Conservation (phyloP, 92 coral and sea anemone species). For the Metridium senile region DNA sequence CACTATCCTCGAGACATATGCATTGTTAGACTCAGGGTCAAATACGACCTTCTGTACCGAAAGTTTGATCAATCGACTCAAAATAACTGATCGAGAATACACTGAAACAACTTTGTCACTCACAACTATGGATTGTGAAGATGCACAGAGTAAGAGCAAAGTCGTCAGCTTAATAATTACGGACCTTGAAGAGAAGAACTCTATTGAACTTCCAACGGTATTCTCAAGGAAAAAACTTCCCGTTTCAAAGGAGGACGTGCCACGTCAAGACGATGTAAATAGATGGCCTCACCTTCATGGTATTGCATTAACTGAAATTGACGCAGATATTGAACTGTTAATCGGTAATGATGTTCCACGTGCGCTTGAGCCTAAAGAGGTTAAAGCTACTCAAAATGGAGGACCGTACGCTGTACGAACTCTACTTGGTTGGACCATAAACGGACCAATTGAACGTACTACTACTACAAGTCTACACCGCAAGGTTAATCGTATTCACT, state of each 20-base stretch:
- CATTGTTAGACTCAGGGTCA: slow-evolving; percentile 56
- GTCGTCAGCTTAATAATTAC: slow-evolving; percentile 26
- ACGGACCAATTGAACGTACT: slow-evolving; percentile 30
- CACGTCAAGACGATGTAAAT: slow-evolving; percentile 37
- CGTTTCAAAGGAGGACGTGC: slow-evolving; percentile 8
- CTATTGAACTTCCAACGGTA: slow-evolving; percentile 7
- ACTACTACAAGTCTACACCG: background rate
- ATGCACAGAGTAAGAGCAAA: background rate
- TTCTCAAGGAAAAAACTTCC: slow-evolving; percentile 28
- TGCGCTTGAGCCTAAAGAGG: slow-evolving; percentile 36
- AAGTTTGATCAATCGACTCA: slow-evolving; percentile 27
- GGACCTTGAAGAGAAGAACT: slow-evolving; percentile 23
- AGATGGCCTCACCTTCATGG: slow-evolving; percentile 56
- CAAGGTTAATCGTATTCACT: slow-evolving; percentile 18
- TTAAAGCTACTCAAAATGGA: slow-evolving; percentile 14
- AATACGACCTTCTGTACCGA: slow-evolving; percentile 49
- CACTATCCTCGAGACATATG: slow-evolving; percentile 30
- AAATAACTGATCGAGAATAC: slow-evolving; percentile 9
- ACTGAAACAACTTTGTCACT: slow-evolving; percentile 38
- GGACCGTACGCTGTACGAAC: slow-evolving; percentile 53
- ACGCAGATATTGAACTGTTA: slow-evolving; percentile 41
- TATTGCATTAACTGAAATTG: slow-evolving; percentile 3
- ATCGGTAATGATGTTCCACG: slow-evolving; percentile 43
- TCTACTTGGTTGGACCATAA: slow-evolving; percentile 43
- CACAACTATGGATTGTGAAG: slow-evolving; percentile 29